Percentiles rank a stretch among this genome's conserved stretches.
These are phyloP conservation scores for Bursaphelenchus okinawaensis DNA, from an alignment of 2,888 invertebrate species.

Conservation along the genomic window DNA sequence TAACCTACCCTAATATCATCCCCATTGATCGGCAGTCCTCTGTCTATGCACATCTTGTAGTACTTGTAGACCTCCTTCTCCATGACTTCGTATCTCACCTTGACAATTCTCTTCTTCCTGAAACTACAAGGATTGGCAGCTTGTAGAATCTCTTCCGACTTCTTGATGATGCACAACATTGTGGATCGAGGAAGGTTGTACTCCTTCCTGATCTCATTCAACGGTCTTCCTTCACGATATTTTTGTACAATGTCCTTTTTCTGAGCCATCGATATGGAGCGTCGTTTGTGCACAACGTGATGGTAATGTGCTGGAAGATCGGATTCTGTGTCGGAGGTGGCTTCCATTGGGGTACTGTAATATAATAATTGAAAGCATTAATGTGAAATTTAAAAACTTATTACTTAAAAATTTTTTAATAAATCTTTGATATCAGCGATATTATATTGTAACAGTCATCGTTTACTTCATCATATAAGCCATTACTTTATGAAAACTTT, in stretches of 20 bases:
- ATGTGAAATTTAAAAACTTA: no score
- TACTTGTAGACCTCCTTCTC: background rate
- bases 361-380: no score
- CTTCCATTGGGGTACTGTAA: no score
- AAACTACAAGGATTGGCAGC: background rate
- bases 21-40: background rate
- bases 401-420: no score
- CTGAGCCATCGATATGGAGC: background rate
- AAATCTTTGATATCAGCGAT: no score
- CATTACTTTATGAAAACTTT: no score
- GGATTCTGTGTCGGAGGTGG: no score
- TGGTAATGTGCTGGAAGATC: no score
- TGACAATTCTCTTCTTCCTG: background rate
- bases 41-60: background rate
- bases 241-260: background rate
- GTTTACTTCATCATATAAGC: no score
- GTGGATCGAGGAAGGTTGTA: background rate
- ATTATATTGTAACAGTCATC: no score
- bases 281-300: no score
- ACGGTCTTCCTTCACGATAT: background rate
- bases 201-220: background rate
- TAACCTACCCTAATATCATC: background rate
- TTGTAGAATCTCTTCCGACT: background rate
- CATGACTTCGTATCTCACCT: background rate
- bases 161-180: background rate